Conservation (phyloP, 2,113 vertebrate species). For the Naja naja region DNA sequence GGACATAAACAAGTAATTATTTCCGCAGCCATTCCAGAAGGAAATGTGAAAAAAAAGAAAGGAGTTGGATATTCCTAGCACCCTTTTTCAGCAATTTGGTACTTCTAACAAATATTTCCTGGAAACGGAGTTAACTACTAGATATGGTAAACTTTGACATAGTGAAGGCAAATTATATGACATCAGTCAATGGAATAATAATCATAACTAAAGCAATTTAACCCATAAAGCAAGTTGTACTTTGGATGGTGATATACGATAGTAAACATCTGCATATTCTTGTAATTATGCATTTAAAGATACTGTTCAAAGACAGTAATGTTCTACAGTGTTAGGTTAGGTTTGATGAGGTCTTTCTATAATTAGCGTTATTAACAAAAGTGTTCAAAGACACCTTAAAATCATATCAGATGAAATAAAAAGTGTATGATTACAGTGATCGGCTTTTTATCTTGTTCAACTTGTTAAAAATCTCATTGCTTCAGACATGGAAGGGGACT, state of each 20-base stretch:
- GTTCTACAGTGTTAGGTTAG: neutral
- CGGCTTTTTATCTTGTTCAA: neutral
- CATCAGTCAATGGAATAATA: neutral
- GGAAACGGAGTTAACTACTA: neutral
- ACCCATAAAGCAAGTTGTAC: constrained; percentile 21
- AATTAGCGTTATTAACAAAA: neutral
- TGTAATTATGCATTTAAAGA: neutral
- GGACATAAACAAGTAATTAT: neutral
- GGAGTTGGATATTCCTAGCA: neutral
- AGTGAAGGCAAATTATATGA: neutral
- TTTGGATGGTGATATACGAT: neutral
- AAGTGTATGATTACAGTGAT: neutral
- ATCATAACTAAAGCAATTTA: neutral
- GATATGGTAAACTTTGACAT: neutral
- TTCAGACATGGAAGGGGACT: neutral
- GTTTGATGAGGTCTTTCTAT: neutral
- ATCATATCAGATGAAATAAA: neutral
- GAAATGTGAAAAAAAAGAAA: neutral
- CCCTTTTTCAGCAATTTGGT: neutral
- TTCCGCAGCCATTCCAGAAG: neutral
- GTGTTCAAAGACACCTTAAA: neutral
- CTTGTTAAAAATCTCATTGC: neutral
- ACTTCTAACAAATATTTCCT: neutral
- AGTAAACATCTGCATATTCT: neutral
- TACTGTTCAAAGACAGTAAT: neutral